Evolutionary conservation across 2,797 vertebrate genomes (phyloP), one percentile per base, ranked within the genome.

Genomic region (Sebastes hubbsi): DNA sequence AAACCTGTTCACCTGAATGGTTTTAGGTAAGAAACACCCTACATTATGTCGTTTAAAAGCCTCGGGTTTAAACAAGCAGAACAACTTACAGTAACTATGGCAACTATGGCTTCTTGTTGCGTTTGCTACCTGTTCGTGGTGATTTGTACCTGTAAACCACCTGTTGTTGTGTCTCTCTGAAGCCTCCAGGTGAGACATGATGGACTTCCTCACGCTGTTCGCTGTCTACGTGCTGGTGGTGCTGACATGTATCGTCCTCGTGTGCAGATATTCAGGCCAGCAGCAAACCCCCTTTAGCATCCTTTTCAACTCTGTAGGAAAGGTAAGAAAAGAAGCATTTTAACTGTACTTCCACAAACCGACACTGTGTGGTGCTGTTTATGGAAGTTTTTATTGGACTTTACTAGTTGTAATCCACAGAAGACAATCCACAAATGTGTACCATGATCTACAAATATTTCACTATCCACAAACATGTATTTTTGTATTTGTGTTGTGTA

Each of bases 161-260:
- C 74, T 92, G 86, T 90, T 82, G 78, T 85, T 14, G 66, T 18
- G 72, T 78, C 9, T 56, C 24, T 59, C 60, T 56, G 72, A 38
- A 9, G 66, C 0, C 76, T 65, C 2, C 82, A 91, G 92, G 81
- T 49, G 87, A 77, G 72, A 67, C 78, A 99, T 16, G 4, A 42
- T 99, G 98, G 98, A 99, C 49, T 99, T 99, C 88, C 94, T 99
- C 86, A 93, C 93, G 1, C 95, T 99, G 18, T 97, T 99, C 83
- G 68, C 90, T 1, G 20, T 97, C 25, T 99, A 99, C 84, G 76
- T 97, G 38, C 70, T 79, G 2, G 83, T 94, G n/a, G 85, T 98
- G 72, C 84, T 98, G 20, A 25, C 92, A 0, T 82, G 94, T 46
- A 80, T 95, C 1, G 82, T 88, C 3, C 68, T 95, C 0, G 94